Percentiles rank a stretch among this genome's conserved stretches.
phyloP scores from a whole-genome alignment of 1,140 invertebrate species.

The fruit fly (Drosophila melanogaster) region DNA sequence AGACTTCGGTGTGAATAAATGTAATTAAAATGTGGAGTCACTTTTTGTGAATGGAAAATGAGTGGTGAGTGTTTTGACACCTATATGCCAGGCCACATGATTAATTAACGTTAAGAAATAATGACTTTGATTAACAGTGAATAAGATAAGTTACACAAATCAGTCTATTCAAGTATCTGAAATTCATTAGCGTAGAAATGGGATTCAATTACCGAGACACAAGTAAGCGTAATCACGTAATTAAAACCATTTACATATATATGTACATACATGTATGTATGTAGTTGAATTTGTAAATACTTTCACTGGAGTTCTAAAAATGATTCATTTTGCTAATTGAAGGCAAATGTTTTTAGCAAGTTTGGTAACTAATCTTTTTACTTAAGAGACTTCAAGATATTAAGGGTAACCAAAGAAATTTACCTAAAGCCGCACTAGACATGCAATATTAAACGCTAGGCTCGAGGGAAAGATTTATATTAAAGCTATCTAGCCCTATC shows the following conservation, averaged over 20 bases:
- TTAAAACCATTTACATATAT: no score
- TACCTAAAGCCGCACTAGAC: neutral
- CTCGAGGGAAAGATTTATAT: slow-evolving; percentile 19
- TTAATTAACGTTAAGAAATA: slow-evolving; percentile 58
- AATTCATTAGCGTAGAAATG: slow-evolving; percentile 21
- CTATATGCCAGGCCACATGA: slow-evolving; percentile 39
- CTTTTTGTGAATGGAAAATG: slow-evolving; percentile 52
- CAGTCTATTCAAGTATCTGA: slow-evolving; percentile 13
- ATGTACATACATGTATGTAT: no score
- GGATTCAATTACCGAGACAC: neutral
- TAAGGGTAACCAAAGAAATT: neutral
- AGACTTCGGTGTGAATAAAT: slow-evolving; percentile 50
- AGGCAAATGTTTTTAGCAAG: neutral
- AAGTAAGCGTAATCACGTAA: no score
- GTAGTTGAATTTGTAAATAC: slow-evolving; percentile 21
- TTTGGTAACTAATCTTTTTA: neutral
- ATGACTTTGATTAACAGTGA: slow-evolving; percentile 2
- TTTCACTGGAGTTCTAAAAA: neutral
- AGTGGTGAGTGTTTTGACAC: slow-evolving; percentile 39
- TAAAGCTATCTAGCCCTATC: slow-evolving; percentile 30
- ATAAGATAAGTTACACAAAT: slow-evolving; percentile 7
- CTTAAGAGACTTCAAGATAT: slow-evolving; percentile 14
- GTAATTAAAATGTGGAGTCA: slow-evolving; percentile 61
- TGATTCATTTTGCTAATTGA: neutral
- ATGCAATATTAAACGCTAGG: slow-evolving; percentile 7